Percentiles rank a stretch among this genome's conserved stretches.
These are phyloP conservation scores for Sylvia borin DNA, from an alignment of 2,797 vertebrate species.

Conservation along the genomic window DNA sequence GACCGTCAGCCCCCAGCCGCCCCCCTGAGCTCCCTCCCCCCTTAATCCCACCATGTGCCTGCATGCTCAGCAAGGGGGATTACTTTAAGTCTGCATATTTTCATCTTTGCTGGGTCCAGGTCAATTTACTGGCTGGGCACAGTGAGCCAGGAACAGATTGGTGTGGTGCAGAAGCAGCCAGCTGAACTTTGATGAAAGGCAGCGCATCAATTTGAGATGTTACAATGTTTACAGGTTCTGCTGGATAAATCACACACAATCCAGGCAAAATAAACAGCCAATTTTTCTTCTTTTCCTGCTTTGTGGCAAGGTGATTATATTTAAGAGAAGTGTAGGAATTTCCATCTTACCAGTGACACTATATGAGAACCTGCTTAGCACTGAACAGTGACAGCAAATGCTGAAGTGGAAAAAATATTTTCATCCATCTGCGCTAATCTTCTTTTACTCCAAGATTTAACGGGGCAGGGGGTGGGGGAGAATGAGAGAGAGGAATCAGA, in stretches of 20 bases:
- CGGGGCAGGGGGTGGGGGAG: neutral
- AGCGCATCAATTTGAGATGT: neutral
- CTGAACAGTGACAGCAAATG: slow-evolving; percentile 62
- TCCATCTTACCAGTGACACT: slow-evolving; percentile 49
- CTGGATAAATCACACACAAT: neutral
- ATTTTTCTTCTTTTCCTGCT: neutral
- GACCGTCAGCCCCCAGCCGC: neutral
- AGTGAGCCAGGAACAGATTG: neutral
- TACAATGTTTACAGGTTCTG: neutral
- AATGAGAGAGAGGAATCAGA: slow-evolving; percentile 42
- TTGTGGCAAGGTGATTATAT: slow-evolving; percentile 53
- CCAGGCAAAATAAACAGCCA: slow-evolving; percentile 27
- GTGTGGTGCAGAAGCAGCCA: neutral
- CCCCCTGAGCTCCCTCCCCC: neutral
- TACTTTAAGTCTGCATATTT: slow-evolving; percentile 67
- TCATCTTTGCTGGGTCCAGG: slow-evolving; percentile 28
- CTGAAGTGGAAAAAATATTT: slow-evolving; percentile 71
- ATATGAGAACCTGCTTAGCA: slow-evolving; percentile 41
- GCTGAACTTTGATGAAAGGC: neutral
- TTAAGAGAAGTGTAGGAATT: slow-evolving; percentile 49
- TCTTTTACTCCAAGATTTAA: slow-evolving; percentile 66
- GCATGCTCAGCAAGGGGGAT: slow-evolving; percentile 54
- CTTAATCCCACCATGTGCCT: slow-evolving; percentile 27
- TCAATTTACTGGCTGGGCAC: neutral
- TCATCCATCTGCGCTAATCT: slow-evolving; percentile 66